Evolutionary conservation across 2,113 vertebrate species (phyloP).

Genomic region (Clarias gariepinus): DNA sequence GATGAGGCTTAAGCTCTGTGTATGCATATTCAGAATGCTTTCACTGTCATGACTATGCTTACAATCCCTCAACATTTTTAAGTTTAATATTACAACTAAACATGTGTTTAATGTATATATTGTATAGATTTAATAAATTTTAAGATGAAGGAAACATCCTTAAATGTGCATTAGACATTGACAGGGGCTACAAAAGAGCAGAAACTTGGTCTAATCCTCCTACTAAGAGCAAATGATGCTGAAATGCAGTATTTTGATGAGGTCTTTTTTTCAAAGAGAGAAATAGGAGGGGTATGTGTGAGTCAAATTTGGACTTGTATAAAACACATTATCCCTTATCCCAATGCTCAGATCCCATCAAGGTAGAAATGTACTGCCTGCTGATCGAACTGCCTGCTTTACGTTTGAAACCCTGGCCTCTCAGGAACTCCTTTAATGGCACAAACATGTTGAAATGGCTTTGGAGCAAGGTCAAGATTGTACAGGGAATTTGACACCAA

Average conservation of each 20-base stretch:
- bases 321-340: too few species aligned
- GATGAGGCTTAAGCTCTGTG: not conserved
- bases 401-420: too few species aligned
- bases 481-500: too few species aligned
- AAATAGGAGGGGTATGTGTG: not conserved
- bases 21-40: not conserved
- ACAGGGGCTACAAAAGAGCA: not conserved
- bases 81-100: too few species aligned
- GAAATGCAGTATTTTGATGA: not conserved
- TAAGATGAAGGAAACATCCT: not conserved
- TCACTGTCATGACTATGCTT: not conserved
- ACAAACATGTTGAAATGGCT: too few species aligned
- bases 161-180: not conserved
- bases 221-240: slow-evolving; percentile 1
- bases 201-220: not conserved
- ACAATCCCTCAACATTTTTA: not conserved
- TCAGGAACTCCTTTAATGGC: too few species aligned
- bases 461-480: too few species aligned
- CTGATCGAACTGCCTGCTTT: too few species aligned
- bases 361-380: too few species aligned
- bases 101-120: not conserved
- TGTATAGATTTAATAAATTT: too few species aligned
- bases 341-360: too few species aligned
- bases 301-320: too few species aligned
- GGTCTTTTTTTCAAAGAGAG: slow-evolving; percentile 16